Conservation (phyloP, 2,797 vertebrate species). For the Coluber constrictor region DNA sequence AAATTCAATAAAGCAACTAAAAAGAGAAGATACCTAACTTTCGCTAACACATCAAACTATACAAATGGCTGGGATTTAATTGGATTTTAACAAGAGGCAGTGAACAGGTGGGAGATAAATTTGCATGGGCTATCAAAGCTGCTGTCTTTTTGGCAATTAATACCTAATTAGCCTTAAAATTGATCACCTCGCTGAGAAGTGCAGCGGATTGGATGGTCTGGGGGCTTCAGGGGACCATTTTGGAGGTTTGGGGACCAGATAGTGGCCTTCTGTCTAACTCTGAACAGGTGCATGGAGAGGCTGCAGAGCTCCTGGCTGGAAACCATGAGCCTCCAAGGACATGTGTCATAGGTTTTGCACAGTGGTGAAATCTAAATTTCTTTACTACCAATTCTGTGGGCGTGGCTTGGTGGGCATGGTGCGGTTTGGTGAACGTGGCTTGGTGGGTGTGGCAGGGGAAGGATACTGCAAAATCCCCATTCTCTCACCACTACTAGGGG, state of each 20-base stretch:
- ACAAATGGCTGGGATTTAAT: constrained; percentile 30
- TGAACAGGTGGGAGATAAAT: constrained; percentile 35
- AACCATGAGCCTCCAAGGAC: background rate
- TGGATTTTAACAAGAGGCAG: constrained; percentile 38
- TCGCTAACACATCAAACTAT: background rate
- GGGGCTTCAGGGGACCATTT: background rate
- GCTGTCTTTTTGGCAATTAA: constrained; percentile 22
- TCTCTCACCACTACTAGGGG: no score
- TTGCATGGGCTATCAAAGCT: background rate
- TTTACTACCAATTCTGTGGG: no score
- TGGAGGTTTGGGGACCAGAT: background rate
- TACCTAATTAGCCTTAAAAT: constrained; percentile 22
- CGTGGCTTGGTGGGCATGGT: no score
- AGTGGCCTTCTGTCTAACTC: background rate
- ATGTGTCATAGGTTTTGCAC: no score
- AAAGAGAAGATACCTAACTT: background rate
- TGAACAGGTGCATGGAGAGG: background rate
- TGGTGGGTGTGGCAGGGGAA: no score
- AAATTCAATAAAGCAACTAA: constrained; percentile 3
- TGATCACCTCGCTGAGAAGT: constrained; percentile 8
- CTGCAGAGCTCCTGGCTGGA: background rate
- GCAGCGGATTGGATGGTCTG: background rate
- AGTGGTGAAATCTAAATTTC: no score
- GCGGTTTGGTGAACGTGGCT: no score
- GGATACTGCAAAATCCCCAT: no score